phyloP scores from a whole-genome alignment of 2,888 invertebrate genomes.

The Oxytorus armatus region DNA sequence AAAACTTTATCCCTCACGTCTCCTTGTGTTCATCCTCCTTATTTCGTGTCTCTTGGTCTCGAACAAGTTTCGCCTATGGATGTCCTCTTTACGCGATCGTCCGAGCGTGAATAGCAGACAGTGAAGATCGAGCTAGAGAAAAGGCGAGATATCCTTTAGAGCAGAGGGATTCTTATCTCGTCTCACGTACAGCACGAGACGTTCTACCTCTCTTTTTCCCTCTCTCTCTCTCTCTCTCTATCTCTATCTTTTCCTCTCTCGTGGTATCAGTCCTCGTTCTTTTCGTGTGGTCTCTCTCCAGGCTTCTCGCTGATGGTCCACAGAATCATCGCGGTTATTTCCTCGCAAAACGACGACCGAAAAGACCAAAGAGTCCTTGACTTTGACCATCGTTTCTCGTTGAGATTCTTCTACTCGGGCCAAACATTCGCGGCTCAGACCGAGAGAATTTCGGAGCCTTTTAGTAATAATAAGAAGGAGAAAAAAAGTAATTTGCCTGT shows the following conservation, averaged over 20 bases:
- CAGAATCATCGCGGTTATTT: conserved; percentile 37
- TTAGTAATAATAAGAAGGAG: not conserved
- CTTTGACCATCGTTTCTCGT: conserved; percentile 44
- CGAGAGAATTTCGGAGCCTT: conserved; percentile 10
- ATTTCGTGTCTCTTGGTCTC: conserved; percentile 16
- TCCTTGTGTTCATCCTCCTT: conserved; percentile 29
- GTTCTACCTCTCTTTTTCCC: conserved; percentile 1
- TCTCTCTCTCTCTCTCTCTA: not conserved
- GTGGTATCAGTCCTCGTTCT: not conserved
- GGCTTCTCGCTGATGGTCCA: conserved; percentile 42
- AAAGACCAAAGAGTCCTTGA: conserved; percentile 51
- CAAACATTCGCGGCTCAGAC: conserved; percentile 19
- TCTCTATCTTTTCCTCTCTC: not conserved
- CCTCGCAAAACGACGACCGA: conserved; percentile 25
- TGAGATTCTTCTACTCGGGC: conserved; percentile 6
- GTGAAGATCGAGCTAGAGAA: conserved; percentile 47
- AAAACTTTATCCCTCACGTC: conserved; percentile 37
- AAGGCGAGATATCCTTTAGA: conserved; percentile 55
- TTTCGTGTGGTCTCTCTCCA: not conserved
- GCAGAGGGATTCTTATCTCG: conserved; percentile 62
- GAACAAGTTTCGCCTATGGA: conserved; percentile 62
- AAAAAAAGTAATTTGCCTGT: conserved; percentile 17
- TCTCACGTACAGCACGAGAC: conserved; percentile 61
- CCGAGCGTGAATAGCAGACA: conserved; percentile 62
- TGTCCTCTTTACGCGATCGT: conserved; percentile 66